A percentile compares a stretch with the other conserved stretches of the same genome.
phyloP scores from a whole-genome alignment of 1,140 invertebrate species.

The Phortica variegata region DNA sequence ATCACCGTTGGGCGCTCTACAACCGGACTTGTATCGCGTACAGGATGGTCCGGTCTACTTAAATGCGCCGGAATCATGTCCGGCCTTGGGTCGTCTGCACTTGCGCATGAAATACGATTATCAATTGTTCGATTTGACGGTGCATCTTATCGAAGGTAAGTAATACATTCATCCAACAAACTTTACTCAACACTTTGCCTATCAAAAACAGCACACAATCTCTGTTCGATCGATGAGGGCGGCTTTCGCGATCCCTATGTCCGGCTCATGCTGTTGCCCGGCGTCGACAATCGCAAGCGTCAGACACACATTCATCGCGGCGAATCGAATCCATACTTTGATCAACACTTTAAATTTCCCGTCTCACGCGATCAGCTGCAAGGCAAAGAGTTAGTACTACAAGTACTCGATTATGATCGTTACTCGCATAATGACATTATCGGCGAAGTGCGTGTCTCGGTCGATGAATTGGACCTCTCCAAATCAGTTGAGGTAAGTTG shows the following conservation, averaged over 20 bases:
- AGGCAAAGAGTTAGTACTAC: slow-evolving; percentile 72
- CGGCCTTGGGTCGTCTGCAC: slow-evolving; percentile 75
- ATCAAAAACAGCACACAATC: slow-evolving; percentile 69
- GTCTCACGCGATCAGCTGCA: slow-evolving; percentile 77
- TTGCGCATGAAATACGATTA: slow-evolving; percentile 87
- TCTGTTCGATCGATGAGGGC: slow-evolving; percentile 76
- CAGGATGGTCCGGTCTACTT: slow-evolving; percentile 74
- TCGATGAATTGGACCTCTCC: slow-evolving; percentile 71
- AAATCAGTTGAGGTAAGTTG: slow-evolving; percentile 67
- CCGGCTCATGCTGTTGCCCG: slow-evolving; percentile 71
- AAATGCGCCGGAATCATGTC: slow-evolving; percentile 60
- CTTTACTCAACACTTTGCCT: slow-evolving; percentile 6
- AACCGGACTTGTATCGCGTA: slow-evolving; percentile 80
- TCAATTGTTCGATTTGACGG: slow-evolving; percentile 81
- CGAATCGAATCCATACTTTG: slow-evolving; percentile 76
- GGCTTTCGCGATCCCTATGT: slow-evolving; percentile 88
- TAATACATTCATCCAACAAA: background rate
- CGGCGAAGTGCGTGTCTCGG: slow-evolving; percentile 70
- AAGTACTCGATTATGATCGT: slow-evolving; percentile 65
- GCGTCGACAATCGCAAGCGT: slow-evolving; percentile 79
- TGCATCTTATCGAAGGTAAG: slow-evolving; percentile 84
- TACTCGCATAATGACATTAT: slow-evolving; percentile 79
- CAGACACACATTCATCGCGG: slow-evolving; percentile 78
- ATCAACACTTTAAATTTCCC: slow-evolving; percentile 84
- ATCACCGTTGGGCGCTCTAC: slow-evolving; percentile 78